These are phyloP conservation scores for Zaprionus bogoriensis DNA, from an alignment of 2,888 invertebrate species.

Conservation along the genomic window DNA sequence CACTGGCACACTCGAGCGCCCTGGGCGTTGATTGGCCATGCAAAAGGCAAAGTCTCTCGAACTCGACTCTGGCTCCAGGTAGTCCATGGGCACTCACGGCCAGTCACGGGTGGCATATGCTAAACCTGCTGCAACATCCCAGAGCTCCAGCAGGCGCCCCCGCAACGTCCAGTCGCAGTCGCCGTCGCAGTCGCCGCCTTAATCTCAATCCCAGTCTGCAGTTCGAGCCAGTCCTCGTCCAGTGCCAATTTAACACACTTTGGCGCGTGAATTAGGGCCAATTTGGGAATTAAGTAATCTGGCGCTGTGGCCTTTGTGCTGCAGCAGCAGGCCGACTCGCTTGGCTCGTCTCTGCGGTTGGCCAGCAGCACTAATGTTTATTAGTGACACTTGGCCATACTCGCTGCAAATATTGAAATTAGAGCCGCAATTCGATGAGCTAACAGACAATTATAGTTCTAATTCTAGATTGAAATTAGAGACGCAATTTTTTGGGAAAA, in stretches of 20 bases:
- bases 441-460: too few species aligned
- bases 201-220: conserved; percentile 6
- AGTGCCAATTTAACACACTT: conserved; percentile 80
- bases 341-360: conserved; percentile 10
- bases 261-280: conserved; percentile 81
- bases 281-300: conserved; percentile 81
- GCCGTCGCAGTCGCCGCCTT: not conserved
- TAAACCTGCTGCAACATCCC: conserved; percentile 47
- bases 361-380: conserved; percentile 57
- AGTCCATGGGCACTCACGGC: conserved; percentile 62
- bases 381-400: conserved; percentile 63
- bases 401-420: conserved; percentile 42
- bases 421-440: conserved; percentile 10
- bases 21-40: conserved; percentile 78
- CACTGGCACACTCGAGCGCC: conserved; percentile 41
- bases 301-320: conserved; percentile 48
- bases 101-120: conserved; percentile 79
- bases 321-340: too few species aligned
- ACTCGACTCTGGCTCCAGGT: conserved; percentile 57
- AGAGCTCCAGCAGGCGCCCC: conserved; percentile 55
- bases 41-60: conserved; percentile 53
- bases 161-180: conserved; percentile 30
- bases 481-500: too few species aligned
- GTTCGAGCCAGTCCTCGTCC: too few species aligned
- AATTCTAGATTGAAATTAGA: too few species aligned